phyloP scores from a whole-genome alignment of 35 echinoderm and acorn worm species.

The Lytechinus variegatus region DNA sequence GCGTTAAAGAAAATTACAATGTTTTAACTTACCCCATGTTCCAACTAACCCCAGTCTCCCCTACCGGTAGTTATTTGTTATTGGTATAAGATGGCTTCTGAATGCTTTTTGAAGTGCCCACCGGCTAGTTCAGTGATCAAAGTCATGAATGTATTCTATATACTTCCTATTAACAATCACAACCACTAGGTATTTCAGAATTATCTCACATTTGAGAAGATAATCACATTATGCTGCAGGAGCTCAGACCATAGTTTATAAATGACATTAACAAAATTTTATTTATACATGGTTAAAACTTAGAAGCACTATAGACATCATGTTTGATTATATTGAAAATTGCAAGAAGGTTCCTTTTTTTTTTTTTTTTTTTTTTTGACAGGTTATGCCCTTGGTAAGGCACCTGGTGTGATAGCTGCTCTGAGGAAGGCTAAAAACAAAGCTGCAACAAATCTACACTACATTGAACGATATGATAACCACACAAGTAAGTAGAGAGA shows the following conservation, averaged over 20 bases:
- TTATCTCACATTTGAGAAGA: neutral
- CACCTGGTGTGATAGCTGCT: slow-evolving; percentile 82
- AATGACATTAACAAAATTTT: no score
- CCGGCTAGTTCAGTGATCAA: neutral
- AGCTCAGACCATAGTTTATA: no score
- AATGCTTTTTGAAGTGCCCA: neutral
- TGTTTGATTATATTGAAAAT: neutral
- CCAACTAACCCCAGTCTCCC: no score
- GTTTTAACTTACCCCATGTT: no score
- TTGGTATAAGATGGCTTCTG: neutral
- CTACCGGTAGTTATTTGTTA: neutral
- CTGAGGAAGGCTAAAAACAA: slow-evolving; percentile 98
- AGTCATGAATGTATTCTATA: neutral
- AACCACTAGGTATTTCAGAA: neutral
- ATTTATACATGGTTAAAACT: no score
- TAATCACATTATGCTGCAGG: no score
- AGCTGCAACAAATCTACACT: slow-evolving; percentile 83
- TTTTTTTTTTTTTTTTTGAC: neutral
- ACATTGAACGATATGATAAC: slow-evolving; percentile 90
- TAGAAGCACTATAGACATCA: neutral
- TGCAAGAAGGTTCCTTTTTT: neutral
- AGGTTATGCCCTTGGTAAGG: slow-evolving; percentile 79
- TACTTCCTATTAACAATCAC: neutral
- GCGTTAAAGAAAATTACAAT: no score
- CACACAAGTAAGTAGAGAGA: slow-evolving; percentile 73